These are phyloP conservation scores for Steatocranus sp. DNA, from an alignment of 2,797 vertebrate genomes.

Conservation along the genomic window DNA sequence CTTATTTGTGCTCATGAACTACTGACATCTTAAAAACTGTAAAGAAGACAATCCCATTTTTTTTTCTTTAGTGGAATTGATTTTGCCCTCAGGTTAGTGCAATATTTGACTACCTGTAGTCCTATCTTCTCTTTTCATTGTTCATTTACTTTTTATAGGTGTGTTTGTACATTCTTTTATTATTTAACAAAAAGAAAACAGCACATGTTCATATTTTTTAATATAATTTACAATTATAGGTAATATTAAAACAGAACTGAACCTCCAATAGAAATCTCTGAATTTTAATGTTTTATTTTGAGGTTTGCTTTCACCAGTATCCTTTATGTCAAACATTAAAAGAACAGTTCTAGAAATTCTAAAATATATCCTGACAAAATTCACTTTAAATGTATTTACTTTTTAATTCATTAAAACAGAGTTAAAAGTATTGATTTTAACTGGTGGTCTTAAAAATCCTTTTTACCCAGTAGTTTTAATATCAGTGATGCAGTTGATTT, in stretches of 20 bases:
- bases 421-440: not conserved
- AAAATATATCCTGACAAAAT: not conserved
- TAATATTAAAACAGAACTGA: not conserved
- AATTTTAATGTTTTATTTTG: not conserved
- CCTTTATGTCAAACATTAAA: not conserved
- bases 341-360: not conserved
- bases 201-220: not conserved
- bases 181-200: not conserved
- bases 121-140: not conserved
- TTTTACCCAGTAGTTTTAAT: not conserved
- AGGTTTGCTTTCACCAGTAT: not conserved
- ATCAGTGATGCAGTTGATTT: not conserved
- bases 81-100: not conserved
- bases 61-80: not conserved
- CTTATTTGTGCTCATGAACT: not conserved
- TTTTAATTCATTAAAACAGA: not conserved
- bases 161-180: not conserved
- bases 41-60: not conserved
- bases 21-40: not conserved
- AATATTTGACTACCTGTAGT: not conserved
- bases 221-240: not conserved
- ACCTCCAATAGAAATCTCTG: not conserved
- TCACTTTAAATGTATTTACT: not conserved
- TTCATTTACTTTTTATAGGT: not conserved
- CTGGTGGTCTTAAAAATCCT: not conserved